Evolutionary conservation across 1,140 invertebrate species (phyloP).

Genomic region (Cydia pomonella): DNA sequence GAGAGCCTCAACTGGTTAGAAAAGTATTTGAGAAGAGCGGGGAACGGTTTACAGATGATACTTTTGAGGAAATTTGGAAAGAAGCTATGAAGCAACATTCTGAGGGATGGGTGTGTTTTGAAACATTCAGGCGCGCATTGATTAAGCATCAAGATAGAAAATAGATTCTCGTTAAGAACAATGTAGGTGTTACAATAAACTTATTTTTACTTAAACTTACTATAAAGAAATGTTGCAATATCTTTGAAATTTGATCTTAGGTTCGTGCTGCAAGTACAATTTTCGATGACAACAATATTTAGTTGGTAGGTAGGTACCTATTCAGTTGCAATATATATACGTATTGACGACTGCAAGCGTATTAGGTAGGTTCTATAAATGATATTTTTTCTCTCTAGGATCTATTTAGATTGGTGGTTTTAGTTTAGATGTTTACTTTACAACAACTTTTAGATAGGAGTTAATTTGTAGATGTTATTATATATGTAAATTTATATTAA

Average conservation of each 20-base stretch:
- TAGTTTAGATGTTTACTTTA: not conserved
- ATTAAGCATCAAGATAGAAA: not conserved
- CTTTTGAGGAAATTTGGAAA: conserved; percentile 44
- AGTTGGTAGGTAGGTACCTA: too few species aligned
- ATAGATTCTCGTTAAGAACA: conserved; percentile 1
- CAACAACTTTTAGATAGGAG: conserved; percentile 1
- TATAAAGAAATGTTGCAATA: not conserved
- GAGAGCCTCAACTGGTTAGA: conserved; percentile 37
- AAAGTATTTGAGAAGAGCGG: conserved; percentile 45
- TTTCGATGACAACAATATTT: too few species aligned
- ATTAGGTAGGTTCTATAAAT: not conserved
- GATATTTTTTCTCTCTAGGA: not conserved
- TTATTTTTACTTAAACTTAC: not conserved
- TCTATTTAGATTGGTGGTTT: not conserved
- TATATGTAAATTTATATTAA: not conserved
- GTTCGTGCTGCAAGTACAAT: too few species aligned
- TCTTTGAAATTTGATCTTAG: not conserved
- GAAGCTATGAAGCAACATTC: conserved; percentile 43
- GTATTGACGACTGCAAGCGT: not conserved
- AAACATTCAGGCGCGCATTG: conserved; percentile 45
- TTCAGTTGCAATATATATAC: too few species aligned
- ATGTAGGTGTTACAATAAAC: not conserved
- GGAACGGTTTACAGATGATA: conserved; percentile 42
- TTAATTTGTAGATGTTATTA: not conserved
- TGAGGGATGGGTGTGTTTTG: conserved; percentile 42